Conservation (phyloP, 2,113 vertebrate genomes). For the Lepisosteus osseus region DNA sequence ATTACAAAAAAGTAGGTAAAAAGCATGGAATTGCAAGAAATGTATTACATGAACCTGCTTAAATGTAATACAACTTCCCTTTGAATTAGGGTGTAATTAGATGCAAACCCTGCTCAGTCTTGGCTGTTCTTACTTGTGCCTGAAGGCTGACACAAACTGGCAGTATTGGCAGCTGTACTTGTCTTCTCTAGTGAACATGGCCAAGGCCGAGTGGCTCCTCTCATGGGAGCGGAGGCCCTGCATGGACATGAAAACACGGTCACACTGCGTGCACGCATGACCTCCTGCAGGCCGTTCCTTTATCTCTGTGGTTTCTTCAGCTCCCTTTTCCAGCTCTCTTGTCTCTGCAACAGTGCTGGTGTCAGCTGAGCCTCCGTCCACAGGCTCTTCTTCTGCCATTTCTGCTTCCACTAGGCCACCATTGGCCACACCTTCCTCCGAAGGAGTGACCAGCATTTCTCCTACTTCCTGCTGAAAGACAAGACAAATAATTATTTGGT, state of each 20-base stretch:
- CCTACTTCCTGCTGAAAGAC: constrained; percentile 56
- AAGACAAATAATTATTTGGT: background rate
- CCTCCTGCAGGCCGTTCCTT: constrained; percentile 79
- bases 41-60: too few relatives aligned
- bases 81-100: background rate
- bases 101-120: background rate
- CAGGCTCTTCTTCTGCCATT: constrained; percentile 9
- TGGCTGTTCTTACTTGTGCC: constrained; percentile 88
- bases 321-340: constrained; percentile 18
- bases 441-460: constrained; percentile 46
- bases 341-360: background rate
- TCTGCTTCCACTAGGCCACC: constrained; percentile 45
- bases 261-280: constrained; percentile 90
- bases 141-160: constrained; percentile 95
- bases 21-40: too few relatives aligned
- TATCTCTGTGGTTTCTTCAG: constrained; percentile 60
- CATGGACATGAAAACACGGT: constrained; percentile 97
- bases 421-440: constrained; percentile 46
- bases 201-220: constrained; percentile 92
- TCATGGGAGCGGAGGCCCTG: constrained; percentile 97
- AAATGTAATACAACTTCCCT: too few relatives aligned
- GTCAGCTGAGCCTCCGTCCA: background rate
- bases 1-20: too few relatives aligned
- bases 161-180: constrained; percentile 99
- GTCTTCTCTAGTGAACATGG: constrained; percentile 86